phyloP scores from a whole-genome alignment of 2,888 invertebrate species.

The Cheilosia urbana region DNA sequence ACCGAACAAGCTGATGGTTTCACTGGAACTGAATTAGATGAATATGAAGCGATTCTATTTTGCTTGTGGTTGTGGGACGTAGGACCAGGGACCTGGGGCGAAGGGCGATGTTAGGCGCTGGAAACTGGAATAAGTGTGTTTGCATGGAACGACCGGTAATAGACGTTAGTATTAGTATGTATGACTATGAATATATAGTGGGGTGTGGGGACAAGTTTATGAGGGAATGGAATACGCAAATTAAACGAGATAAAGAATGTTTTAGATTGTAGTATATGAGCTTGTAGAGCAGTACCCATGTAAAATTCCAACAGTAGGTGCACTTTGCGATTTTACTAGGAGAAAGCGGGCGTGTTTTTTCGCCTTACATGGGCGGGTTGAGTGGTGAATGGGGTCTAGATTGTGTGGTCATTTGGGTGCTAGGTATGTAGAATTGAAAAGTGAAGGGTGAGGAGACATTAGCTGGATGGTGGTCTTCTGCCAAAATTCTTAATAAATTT shows the following conservation, averaged over 20 bases:
- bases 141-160: slow-evolving; percentile 20
- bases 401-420: too few species aligned
- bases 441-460: too few species aligned
- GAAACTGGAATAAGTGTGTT: slow-evolving; percentile 53
- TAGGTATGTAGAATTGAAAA: too few species aligned
- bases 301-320: slow-evolving; percentile 19
- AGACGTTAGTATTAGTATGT: slow-evolving; percentile 7
- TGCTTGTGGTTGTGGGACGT: too few species aligned
- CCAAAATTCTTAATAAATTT: too few species aligned
- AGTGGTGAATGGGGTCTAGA: neutral
- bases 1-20: slow-evolving; percentile 78
- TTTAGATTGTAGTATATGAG: too few species aligned
- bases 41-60: slow-evolving; percentile 22
- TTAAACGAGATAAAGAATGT: neutral
- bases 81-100: too few species aligned
- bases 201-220: neutral
- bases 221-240: slow-evolving; percentile 42
- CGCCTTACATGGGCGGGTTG: neutral
- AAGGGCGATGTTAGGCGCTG: slow-evolving; percentile 31
- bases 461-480: too few species aligned
- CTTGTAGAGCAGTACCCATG: neutral
- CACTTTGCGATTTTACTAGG: slow-evolving; percentile 36
- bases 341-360: neutral
- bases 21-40: slow-evolving; percentile 79
- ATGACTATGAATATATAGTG: neutral